These are phyloP conservation scores for Cricetomys ansorgei DNA, from an alignment of 2,113 vertebrate species.

Conservation along the genomic window DNA sequence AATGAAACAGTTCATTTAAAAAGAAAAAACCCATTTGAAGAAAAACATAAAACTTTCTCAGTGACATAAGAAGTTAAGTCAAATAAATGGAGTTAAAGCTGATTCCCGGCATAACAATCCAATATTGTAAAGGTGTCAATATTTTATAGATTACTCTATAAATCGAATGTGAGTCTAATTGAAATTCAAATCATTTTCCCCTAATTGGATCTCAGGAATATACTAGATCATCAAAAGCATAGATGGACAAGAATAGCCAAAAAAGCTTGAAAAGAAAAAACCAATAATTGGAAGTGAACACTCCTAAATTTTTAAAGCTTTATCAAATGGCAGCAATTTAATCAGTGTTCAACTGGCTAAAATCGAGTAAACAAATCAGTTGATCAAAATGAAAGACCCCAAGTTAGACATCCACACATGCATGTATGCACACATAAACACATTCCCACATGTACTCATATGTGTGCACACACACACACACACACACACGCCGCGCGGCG, in stretches of 20 bases:
- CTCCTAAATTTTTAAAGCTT: conserved; percentile 15
- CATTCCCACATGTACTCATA: too few relatives aligned
- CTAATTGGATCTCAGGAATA: conserved; percentile 44
- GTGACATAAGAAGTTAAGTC: conserved; percentile 25
- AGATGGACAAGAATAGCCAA: conserved; percentile 47
- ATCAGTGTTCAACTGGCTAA: background rate
- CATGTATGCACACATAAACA: background rate
- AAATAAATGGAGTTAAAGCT: conserved; percentile 62
- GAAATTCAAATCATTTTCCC: conserved; percentile 50
- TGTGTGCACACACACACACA: too few relatives aligned
- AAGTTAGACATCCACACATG: conserved; percentile 9
- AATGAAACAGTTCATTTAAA: conserved; percentile 62
- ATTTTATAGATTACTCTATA: conserved; percentile 72
- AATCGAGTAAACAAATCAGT: conserved; percentile 49
- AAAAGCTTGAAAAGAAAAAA: conserved; percentile 45
- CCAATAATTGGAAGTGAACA: background rate
- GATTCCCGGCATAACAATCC: conserved; percentile 42
- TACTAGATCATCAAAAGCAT: conserved; percentile 60
- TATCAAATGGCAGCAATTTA: conserved; percentile 52
- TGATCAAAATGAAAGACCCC: conserved; percentile 37
- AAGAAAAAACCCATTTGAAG: conserved; percentile 60
- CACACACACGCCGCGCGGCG: background rate
- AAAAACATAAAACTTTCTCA: conserved; percentile 60
- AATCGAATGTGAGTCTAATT: conserved; percentile 61
- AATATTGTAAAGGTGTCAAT: conserved; percentile 69